Evolutionary conservation across 2,888 invertebrate species (phyloP).

Genomic region (Hydrotaea diabolus): DNA sequence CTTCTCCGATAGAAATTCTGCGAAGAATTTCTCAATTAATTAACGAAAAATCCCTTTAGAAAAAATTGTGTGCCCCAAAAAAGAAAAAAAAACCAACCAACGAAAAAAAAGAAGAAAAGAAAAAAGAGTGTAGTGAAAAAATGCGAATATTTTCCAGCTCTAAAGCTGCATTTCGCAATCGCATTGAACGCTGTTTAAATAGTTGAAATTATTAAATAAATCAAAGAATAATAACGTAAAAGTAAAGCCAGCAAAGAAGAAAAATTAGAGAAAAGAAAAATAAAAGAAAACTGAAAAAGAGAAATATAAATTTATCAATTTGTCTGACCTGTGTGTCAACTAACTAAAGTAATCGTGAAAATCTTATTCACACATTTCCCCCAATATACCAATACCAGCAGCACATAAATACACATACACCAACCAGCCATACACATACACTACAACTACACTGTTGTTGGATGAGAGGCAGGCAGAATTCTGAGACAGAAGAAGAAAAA

Average conservation of each 20-base stretch:
- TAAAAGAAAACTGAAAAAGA: slow-evolving; percentile 4
- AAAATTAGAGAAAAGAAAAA: slow-evolving; percentile 5
- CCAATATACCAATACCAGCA: slow-evolving; percentile 10
- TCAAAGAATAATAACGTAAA: not conserved
- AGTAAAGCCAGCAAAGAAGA: slow-evolving; percentile 27
- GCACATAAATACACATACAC: not conserved
- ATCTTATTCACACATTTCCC: slow-evolving; percentile 56
- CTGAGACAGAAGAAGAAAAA: slow-evolving; percentile 51
- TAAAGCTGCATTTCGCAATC: slow-evolving; percentile 45
- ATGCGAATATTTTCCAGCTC: slow-evolving; percentile 71
- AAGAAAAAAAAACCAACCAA: slow-evolving; percentile 39
- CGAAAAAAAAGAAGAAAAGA: slow-evolving; percentile 60
- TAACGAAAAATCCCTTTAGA: slow-evolving; percentile 65
- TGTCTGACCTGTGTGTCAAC: slow-evolving; percentile 61
- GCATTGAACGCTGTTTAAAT: not conserved
- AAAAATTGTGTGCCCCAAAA: slow-evolving; percentile 64
- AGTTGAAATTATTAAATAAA: not conserved
- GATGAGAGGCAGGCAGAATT: slow-evolving; percentile 15
- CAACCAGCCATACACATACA: not conserved
- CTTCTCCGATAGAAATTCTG: slow-evolving; percentile 70
- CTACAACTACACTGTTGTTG: too few relatives aligned
- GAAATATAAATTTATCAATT: slow-evolving; percentile 53
- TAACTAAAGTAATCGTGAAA: slow-evolving; percentile 58
- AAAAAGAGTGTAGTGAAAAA: slow-evolving; percentile 71
- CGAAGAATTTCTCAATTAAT: slow-evolving; percentile 67